Conservation (phyloP, 2,888 invertebrate species). For the Clostera curtula region DNA sequence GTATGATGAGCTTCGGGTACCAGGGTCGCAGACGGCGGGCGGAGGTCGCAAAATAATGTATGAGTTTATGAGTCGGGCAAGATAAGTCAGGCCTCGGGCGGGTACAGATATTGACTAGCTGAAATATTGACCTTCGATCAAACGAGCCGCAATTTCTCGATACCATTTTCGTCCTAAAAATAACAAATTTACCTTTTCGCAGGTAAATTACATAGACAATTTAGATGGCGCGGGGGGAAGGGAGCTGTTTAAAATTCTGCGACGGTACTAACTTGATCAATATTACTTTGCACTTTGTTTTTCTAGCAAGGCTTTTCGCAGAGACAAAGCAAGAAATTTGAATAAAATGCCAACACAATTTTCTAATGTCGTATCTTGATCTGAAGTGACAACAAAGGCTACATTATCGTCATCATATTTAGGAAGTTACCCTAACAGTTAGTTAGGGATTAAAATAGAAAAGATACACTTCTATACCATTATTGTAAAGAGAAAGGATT, state of each 20-base stretch:
- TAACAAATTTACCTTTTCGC: no score
- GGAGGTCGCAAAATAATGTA: not conserved
- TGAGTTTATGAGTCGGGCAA: not conserved
- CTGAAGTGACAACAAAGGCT: no score
- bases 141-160: not conserved
- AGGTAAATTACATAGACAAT: no score
- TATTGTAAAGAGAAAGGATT: no score
- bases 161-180: not conserved
- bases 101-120: no score
- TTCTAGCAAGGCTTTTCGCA: conserved; percentile 7
- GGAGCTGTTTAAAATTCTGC: conserved; percentile 10
- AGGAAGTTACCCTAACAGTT: no score
- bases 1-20: conserved; percentile 14
- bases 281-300: conserved; percentile 8
- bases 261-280: conserved; percentile 8
- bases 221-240: no score
- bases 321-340: conserved; percentile 9
- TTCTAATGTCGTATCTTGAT: no score
- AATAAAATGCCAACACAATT: conserved; percentile 7
- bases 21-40: conserved; percentile 3
- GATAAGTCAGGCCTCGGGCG: conserved; percentile 1
- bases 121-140: no score
- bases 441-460: no score
- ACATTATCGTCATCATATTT: no score
- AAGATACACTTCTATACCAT: no score